Evolutionary conservation across 2,113 vertebrate species (phyloP), one percentile per base, ranked within the genome.

Genomic region (Osmerus mordax): DNA sequence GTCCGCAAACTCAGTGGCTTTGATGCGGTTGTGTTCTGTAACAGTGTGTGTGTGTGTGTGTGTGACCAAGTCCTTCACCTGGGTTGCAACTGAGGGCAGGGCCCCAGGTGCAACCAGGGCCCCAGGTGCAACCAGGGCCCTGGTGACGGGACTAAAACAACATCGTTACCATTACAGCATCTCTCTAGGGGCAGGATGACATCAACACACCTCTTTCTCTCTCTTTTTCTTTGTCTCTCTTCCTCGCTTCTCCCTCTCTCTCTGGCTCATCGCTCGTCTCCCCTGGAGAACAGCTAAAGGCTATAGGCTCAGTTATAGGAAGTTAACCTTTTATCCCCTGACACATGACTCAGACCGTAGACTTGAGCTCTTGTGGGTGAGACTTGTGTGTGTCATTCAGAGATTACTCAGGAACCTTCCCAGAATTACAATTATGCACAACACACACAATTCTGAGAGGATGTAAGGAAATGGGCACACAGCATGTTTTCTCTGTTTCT

Each of bases 251-350:
- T 16, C 54, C 18, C 54, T 62, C 60, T 62, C 9, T 56, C 54
- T 56, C 16, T 56, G 5, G 56, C 77, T 78, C 73, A 58, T 58
- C 72, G 74, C 56, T 78, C 18, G 5, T 0, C 70, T 67, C 65
- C 23, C 55, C 62, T 15, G 2, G 23, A 72, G 29, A 54, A 79
- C 67, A 62, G 76, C 63, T 77, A 69, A 76, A 72, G 87, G 83
- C 78, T 76, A 55, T n/a, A 68, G 73, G 47, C 72, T 69, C 71
- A 73, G 71, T 78, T 87, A 76, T 52, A 69, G 72, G 63, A 79
- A 70, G 77, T 78, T 68, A 83, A 77, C 79, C 73, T 36, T 36
- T 36, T 0, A 36, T 36, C 32, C 32, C 32, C 32, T 36, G 32
- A 28, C 25, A 3, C 25, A 28, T 70, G 47, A 73, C 82, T 81